Conservation (phyloP, 2,113 vertebrate genomes). For the Aptenodytes forsteri region DNA sequence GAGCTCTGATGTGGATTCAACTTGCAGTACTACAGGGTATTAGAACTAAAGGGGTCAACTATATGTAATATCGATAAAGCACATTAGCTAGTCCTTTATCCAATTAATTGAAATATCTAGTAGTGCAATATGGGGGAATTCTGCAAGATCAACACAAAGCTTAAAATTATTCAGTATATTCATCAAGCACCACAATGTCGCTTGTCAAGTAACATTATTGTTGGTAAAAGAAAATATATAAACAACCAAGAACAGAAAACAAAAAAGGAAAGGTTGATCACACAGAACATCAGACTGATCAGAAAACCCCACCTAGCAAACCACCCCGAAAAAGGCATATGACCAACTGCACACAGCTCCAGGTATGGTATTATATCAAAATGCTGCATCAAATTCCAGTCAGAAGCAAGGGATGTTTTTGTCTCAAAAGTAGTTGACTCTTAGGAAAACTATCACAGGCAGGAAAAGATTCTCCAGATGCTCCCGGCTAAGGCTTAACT, state of each 20-base stretch:
- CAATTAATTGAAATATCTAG: not conserved
- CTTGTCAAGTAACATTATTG: not conserved
- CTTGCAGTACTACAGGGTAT: not conserved
- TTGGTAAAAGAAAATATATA: not conserved
- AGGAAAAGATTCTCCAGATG: not conserved
- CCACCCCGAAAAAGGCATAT: rapidly evolving
- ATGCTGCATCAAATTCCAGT: not conserved
- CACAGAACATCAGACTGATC: not conserved
- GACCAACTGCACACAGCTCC: not conserved
- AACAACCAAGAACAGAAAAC: not conserved
- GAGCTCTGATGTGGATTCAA: not conserved
- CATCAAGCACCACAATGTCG: not conserved
- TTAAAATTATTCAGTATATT: not conserved
- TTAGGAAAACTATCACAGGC: rapidly evolving
- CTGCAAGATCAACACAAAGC: not conserved
- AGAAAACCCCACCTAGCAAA: not conserved
- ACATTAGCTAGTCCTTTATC: not conserved
- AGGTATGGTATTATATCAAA: rapidly evolving
- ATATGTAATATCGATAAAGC: no score
- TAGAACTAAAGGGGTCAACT: not conserved
- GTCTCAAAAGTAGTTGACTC: not conserved
- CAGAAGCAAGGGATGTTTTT: not conserved
- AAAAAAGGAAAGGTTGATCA: not conserved
- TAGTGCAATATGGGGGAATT: not conserved
- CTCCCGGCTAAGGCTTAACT: not conserved